A percentile compares a stretch with the other conserved stretches of the same genome.
These are phyloP conservation scores for Spea hammondii DNA, from an alignment of 2,797 vertebrate genomes.

Conservation along the genomic window DNA sequence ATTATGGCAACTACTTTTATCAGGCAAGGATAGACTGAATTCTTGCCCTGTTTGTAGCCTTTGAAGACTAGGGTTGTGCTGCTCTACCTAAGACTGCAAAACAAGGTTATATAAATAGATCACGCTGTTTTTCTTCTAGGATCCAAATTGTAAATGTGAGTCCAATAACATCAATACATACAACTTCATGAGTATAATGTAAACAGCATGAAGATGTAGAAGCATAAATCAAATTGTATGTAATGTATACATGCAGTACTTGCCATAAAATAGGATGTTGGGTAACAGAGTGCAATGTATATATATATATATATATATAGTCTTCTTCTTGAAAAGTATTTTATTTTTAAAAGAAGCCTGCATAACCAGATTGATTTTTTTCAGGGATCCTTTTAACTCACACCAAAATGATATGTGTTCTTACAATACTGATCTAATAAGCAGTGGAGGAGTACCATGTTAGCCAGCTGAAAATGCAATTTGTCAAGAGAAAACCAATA, in stretches of 20 bases:
- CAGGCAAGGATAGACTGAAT: no score
- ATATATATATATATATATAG: background rate
- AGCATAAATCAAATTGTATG: background rate
- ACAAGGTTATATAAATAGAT: no score
- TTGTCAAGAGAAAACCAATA: constrained; percentile 54
- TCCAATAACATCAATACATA: no score
- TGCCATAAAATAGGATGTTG: constrained; percentile 3
- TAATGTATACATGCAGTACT: background rate
- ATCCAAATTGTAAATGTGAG: no score
- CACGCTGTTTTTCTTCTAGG: no score
- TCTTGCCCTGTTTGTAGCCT: no score
- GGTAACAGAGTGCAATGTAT: constrained; percentile 9
- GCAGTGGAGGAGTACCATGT: constrained; percentile 52
- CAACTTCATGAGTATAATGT: no score
- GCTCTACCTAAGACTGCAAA: no score
- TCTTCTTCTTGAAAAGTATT: constrained; percentile 26
- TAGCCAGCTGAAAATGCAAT: constrained; percentile 51
- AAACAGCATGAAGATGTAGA: no score
- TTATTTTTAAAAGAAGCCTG: constrained; percentile 36
- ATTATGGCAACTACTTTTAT: no score
- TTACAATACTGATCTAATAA: constrained; percentile 53
- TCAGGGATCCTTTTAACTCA: constrained; percentile 39
- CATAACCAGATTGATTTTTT: constrained; percentile 48
- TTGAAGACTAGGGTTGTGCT: no score
- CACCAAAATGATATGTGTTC: constrained; percentile 53